A percentile compares a stretch with the other conserved stretches of the same genome.
These are phyloP conservation scores for Fopius arisanus DNA, from an alignment of 1,140 invertebrate species.

Conservation along the genomic window DNA sequence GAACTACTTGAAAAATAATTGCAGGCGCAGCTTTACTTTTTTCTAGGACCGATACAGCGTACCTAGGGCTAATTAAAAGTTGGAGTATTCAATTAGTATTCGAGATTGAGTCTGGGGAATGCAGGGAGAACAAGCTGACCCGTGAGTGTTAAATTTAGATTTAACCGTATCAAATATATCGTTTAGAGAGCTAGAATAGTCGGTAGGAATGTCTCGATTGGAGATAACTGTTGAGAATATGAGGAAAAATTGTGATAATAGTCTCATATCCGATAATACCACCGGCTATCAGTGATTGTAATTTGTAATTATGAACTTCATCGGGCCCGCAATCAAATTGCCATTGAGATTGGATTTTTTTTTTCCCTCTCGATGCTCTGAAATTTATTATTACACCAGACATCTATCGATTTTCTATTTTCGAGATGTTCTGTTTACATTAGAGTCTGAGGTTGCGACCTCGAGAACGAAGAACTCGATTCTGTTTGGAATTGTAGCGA, in stretches of 20 bases:
- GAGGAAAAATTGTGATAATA: background rate
- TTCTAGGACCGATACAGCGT: too few species aligned
- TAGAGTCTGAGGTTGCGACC: background rate
- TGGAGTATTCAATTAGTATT: background rate
- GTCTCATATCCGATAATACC: too few species aligned
- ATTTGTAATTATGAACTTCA: too few species aligned
- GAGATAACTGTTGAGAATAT: background rate
- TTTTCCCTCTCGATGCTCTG: background rate
- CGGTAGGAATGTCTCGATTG: background rate
- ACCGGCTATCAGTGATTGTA: too few species aligned
- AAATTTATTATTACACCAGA: background rate
- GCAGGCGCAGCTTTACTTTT: too few species aligned
- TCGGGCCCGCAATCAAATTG: too few species aligned
- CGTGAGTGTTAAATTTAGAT: background rate
- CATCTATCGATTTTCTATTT: background rate
- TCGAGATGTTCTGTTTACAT: background rate
- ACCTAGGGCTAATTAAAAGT: background rate
- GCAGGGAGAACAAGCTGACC: background rate
- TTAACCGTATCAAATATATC: background rate
- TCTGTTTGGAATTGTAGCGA: background rate
- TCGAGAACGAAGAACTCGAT: background rate
- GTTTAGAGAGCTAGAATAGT: background rate
- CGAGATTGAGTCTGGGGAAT: background rate
- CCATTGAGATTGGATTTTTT: too few species aligned
- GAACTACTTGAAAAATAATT: too few species aligned